Evolutionary conservation across 2,797 vertebrate genomes (phyloP), one percentile per base, ranked within the genome.

Genomic region (Eidolon dupreanum): DNA sequence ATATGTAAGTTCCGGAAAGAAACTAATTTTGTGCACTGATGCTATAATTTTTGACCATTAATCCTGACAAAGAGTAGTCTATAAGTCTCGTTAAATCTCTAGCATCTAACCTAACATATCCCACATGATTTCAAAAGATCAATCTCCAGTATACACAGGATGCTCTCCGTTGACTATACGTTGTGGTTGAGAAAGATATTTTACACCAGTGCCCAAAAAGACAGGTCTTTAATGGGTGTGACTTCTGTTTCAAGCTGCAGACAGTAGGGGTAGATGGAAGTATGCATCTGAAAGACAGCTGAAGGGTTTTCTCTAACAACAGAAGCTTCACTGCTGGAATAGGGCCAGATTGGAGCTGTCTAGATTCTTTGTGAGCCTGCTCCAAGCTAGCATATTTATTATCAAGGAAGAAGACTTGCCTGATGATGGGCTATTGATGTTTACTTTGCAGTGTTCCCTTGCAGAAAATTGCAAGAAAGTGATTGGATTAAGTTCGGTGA

Each of bases 221-320:
- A 89, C 55, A 79, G 68, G 43, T 77, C 74, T 94, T 68, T 68
- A 26, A 53, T 46, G 82, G 49, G 51, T 31, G 43, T 9, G 33
- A 36, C 53, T 94, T 92, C 75, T 77, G 81, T 97, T 96, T 59
- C 95, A 88, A 57, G 74, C 77, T 88, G 90, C 59, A 92, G 94
- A 95, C 96, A 79, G 97, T 90, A 95, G 95, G 96, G 87, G 91
- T 97, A 97, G 95, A 93, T 96, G 94, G 89, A 96, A 96, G 88
- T 26, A 71, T 70, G 53, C n/a, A 59, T 90, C 86, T 93, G 83
- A 96, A 96, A 98, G 82, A 51, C 91, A 43, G 24, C 83, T 61
- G 55, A 53, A 85, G 41, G 46, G 83, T 79, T 96, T 97, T 73
- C 87, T 22, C 85, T 1, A 0, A 90, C 10, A 63, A 55, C 88